Conservation (phyloP, 2,113 vertebrate genomes). For the Apus apus region DNA sequence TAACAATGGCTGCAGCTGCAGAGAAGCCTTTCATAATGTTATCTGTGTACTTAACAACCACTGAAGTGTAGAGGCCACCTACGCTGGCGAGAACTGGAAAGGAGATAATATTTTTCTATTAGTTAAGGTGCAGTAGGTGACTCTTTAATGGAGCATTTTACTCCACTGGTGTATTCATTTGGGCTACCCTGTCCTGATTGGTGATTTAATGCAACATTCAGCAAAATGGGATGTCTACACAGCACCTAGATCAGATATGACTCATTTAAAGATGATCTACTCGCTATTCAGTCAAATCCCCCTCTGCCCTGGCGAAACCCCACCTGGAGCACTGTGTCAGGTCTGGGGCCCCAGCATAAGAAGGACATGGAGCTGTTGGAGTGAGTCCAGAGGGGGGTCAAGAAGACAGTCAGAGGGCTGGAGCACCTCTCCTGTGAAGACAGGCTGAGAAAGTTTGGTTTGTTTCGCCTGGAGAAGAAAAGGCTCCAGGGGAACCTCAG, state of each 20-base stretch:
- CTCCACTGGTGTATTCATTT: neutral
- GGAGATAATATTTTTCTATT: neutral
- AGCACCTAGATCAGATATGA: neutral
- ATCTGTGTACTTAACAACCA: slow-evolving; percentile 98
- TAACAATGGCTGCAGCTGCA: slow-evolving; percentile 93
- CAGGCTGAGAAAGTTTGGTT: too few relatives aligned
- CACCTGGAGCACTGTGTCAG: too few relatives aligned
- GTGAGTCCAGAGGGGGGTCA: too few relatives aligned
- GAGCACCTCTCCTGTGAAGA: too few relatives aligned
- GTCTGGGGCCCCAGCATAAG: too few relatives aligned
- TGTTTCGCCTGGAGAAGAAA: too few relatives aligned
- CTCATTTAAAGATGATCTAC: neutral
- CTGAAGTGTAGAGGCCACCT: slow-evolving; percentile 93
- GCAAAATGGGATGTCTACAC: neutral
- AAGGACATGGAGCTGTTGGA: too few relatives aligned
- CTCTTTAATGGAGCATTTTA: neutral
- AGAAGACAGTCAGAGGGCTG: too few relatives aligned
- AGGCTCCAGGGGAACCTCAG: too few relatives aligned
- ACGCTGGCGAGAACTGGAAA: slow-evolving; percentile 90
- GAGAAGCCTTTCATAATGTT: slow-evolving; percentile 99
- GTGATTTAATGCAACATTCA: neutral
- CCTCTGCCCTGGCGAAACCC: too few relatives aligned
- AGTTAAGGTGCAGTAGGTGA: neutral
- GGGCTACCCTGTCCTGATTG: neutral
- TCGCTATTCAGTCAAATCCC: neutral